Percentiles rank a stretch among this genome's conserved stretches.
These are phyloP conservation scores for Notolabrus celidotus DNA, from an alignment of 2,797 vertebrate genomes.

Conservation along the genomic window DNA sequence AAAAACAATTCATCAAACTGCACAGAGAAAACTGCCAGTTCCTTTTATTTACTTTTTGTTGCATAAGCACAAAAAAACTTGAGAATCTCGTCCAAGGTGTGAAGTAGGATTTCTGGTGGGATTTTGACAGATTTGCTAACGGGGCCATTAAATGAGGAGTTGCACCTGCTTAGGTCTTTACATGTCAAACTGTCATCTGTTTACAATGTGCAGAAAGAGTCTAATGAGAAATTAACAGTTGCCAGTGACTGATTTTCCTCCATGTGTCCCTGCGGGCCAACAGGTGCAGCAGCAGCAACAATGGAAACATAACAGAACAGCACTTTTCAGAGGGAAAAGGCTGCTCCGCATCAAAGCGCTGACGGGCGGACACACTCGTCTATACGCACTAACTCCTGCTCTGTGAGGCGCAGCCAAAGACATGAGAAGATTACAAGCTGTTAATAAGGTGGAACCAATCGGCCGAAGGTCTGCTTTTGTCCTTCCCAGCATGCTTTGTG, in stretches of 20 bases:
- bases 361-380: slow-evolving; percentile 66
- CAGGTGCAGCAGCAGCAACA: slow-evolving; percentile 83
- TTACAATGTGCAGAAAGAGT: slow-evolving; percentile 64
- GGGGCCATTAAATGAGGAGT: slow-evolving; percentile 9
- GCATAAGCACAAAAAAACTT: background rate
- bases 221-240: slow-evolving; percentile 90
- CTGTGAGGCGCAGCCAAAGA: slow-evolving; percentile 83
- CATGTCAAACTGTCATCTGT: slow-evolving; percentile 42
- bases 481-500: slow-evolving; percentile 89
- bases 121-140: slow-evolving; percentile 15
- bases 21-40: too few species aligned
- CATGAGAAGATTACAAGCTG: slow-evolving; percentile 99
- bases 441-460: slow-evolving; percentile 99
- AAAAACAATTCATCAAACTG: too few species aligned
- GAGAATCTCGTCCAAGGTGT: background rate
- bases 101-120: background rate
- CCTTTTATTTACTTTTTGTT: background rate
- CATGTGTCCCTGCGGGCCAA: slow-evolving; percentile 69
- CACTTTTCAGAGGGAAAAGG: slow-evolving; percentile 68
- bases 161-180: slow-evolving; percentile 63
- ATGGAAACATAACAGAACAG: slow-evolving; percentile 70
- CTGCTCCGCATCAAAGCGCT: slow-evolving; percentile 73
- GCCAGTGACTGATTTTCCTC: slow-evolving; percentile 82
- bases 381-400: slow-evolving; percentile 68
- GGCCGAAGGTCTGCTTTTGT: slow-evolving; percentile 87